These are phyloP conservation scores for Papilio gigon DNA, from an alignment of 2,888 invertebrate genomes.

Conservation along the genomic window DNA sequence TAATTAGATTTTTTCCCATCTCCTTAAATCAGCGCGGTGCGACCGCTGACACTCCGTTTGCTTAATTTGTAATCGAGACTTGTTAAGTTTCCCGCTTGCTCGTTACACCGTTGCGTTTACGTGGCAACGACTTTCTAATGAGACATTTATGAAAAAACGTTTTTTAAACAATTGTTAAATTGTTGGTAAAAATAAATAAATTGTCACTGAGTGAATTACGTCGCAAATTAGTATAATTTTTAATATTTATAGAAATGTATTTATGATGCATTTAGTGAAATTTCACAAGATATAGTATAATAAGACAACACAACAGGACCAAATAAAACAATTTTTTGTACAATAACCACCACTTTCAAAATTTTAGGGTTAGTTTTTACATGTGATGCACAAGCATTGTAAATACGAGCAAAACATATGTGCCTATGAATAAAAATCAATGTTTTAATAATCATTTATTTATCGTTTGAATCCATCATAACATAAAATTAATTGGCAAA, in stretches of 20 bases:
- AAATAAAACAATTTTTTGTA: too few species aligned
- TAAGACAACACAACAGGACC: too few species aligned
- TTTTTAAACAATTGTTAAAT: background rate
- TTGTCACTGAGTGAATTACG: too few species aligned
- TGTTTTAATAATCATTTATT: background rate
- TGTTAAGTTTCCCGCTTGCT: constrained; percentile 69
- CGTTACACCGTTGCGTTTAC: constrained; percentile 69
- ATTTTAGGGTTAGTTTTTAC: too few species aligned
- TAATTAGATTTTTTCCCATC: constrained; percentile 82
- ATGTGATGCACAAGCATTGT: too few species aligned
- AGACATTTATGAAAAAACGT: background rate
- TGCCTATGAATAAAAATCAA: too few species aligned
- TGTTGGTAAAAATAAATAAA: background rate
- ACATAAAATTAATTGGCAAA: background rate
- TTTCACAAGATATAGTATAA: too few species aligned
- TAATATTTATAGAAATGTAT: too few species aligned
- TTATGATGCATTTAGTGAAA: too few species aligned
- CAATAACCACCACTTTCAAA: too few species aligned
- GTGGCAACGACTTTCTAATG: constrained; percentile 48
- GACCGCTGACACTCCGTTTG: constrained; percentile 72
- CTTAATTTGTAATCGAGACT: constrained; percentile 82
- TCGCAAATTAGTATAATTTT: too few species aligned
- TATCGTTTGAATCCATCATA: background rate
- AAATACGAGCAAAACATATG: too few species aligned
- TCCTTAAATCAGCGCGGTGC: constrained; percentile 73